phyloP scores from a whole-genome alignment of 2,797 vertebrate species.

The Tolypeutes matacus region DNA sequence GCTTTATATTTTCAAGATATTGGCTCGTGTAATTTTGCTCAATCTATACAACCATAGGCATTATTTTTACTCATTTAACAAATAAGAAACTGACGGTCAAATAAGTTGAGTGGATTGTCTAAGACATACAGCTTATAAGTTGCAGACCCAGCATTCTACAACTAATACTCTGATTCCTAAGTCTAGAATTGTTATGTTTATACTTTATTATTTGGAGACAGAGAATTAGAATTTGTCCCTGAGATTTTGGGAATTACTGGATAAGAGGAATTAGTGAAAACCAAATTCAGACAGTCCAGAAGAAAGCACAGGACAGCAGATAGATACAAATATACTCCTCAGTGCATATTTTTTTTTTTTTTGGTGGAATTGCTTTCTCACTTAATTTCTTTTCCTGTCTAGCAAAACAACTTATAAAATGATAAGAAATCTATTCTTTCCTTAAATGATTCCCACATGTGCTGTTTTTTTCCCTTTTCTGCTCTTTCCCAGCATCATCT shows the following conservation, averaged over 20 bases:
- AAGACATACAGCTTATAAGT: not conserved
- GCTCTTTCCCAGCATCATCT: not conserved
- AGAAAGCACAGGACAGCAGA: not conserved
- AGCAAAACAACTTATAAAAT: slow-evolving; percentile 25
- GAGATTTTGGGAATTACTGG: slow-evolving; percentile 20
- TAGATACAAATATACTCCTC: not conserved
- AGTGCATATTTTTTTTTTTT: not conserved
- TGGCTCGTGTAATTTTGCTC: slow-evolving; percentile 48
- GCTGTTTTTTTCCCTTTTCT: not conserved
- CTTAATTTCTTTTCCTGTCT: not conserved
- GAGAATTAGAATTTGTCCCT: slow-evolving; percentile 35
- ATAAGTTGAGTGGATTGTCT: slow-evolving; percentile 53
- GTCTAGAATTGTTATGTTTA: slow-evolving; percentile 32
- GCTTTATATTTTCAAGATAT: slow-evolving; percentile 51
- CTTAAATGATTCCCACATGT: not conserved
- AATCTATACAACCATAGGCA: not conserved
- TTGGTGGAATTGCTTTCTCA: not conserved
- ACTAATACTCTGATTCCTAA: slow-evolving; percentile 12
- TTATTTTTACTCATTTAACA: slow-evolving; percentile 20
- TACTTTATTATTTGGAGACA: slow-evolving; percentile 29
- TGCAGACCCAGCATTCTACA: slow-evolving; percentile 34
- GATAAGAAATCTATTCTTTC: not conserved
- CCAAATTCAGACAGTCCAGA: not conserved
- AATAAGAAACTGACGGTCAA: slow-evolving; percentile 52
- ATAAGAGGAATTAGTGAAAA: slow-evolving; percentile 43